phyloP scores from a whole-genome alignment of 1,140 invertebrate genomes.

The Cydia splendana region DNA sequence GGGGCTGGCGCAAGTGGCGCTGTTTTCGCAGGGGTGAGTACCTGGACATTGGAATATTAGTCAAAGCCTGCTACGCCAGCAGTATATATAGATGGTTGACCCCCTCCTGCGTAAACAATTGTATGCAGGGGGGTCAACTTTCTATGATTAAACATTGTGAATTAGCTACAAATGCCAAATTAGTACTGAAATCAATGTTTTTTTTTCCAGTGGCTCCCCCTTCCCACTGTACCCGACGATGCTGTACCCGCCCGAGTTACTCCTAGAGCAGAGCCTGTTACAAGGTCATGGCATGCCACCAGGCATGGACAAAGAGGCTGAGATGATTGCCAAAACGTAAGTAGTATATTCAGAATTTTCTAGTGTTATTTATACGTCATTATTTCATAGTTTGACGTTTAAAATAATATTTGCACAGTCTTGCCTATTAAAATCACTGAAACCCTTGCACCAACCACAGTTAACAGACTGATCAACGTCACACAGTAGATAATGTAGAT shows the following conservation, averaged over 20 bases:
- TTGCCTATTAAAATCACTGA: too few relatives aligned
- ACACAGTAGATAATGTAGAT: too few relatives aligned
- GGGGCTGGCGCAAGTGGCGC: constrained; percentile 71
- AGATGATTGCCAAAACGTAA: constrained; percentile 76
- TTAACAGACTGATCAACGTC: too few relatives aligned
- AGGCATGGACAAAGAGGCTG: constrained; percentile 73
- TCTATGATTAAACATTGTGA: not conserved
- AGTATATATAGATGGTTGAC: constrained; percentile 53
- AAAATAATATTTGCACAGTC: too few relatives aligned
- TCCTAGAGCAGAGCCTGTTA: constrained; percentile 73
- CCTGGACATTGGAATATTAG: too few relatives aligned
- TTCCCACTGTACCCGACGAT: constrained; percentile 77
- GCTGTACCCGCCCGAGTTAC: constrained; percentile 77
- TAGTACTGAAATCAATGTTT: constrained; percentile 29
- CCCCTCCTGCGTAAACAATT: not conserved
- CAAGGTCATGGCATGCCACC: constrained; percentile 67
- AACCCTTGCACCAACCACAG: too few relatives aligned
- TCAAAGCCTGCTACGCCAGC: constrained; percentile 76
- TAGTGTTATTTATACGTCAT: too few relatives aligned
- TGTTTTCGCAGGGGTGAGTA: constrained; percentile 73
- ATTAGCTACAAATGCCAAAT: constrained; percentile 9
- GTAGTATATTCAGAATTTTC: constrained; percentile 35
- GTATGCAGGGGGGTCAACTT: not conserved
- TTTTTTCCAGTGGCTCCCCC: constrained; percentile 66
- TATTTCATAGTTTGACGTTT: too few relatives aligned